Evolutionary conservation across 2,888 invertebrate species (phyloP).

Genomic region (Hermaeophaga mercurialis): DNA sequence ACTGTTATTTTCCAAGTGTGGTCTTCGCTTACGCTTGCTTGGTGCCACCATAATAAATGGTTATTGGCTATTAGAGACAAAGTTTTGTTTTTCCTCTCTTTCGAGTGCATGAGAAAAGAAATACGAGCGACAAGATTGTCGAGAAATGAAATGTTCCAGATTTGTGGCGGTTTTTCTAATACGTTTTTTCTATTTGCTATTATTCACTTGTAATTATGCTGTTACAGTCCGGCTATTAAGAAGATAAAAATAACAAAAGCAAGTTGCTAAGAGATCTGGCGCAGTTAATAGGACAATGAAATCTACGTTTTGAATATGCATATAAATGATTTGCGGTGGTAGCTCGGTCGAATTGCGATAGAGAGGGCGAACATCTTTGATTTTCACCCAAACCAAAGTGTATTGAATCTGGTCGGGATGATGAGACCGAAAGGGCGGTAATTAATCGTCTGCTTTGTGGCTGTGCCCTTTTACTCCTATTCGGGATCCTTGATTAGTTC

Average conservation of each 20-base stretch:
- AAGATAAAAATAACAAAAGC: too few relatives aligned
- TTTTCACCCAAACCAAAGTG: constrained; percentile 18
- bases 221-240: too few relatives aligned
- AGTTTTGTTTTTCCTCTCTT: constrained; percentile 13
- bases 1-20: constrained; percentile 22
- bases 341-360: too few relatives aligned
- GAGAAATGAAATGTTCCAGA: constrained; percentile 15
- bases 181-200: background rate
- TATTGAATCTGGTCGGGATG: constrained; percentile 21
- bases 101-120: constrained; percentile 4
- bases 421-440: constrained; percentile 15
- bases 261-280: too few relatives aligned
- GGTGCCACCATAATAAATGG: constrained; percentile 18
- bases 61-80: constrained; percentile 25
- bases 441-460: constrained; percentile 28
- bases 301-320: too few relatives aligned
- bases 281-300: too few relatives aligned
- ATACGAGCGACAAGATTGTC: background rate
- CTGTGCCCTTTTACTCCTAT: constrained; percentile 16
- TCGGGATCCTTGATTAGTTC: constrained; percentile 29
- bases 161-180: constrained; percentile 14
- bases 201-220: background rate
- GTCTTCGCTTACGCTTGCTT: constrained; percentile 2
- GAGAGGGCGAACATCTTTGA: constrained; percentile 18
- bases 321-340: constrained; percentile 11